Percentiles rank a stretch among this genome's conserved stretches.
Conservation (phyloP, 1,140 invertebrate species). For the Drosophila ercepeae region DNA sequence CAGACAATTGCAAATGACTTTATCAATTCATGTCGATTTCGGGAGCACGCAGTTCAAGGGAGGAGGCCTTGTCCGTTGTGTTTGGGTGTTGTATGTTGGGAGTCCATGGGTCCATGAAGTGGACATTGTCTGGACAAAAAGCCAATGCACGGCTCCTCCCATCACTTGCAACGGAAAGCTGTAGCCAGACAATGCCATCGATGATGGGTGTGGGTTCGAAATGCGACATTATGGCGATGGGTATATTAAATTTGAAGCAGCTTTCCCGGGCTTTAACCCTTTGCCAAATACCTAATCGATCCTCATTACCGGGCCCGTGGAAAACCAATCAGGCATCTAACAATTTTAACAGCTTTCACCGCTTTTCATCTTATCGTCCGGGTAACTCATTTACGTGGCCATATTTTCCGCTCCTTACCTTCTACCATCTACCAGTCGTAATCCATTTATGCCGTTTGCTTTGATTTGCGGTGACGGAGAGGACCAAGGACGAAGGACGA, state of each 20-base stretch:
- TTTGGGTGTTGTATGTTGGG: no score
- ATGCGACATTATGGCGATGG: constrained; percentile 1
- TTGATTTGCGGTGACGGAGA: constrained; percentile 52
- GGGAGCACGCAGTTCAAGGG: constrained; percentile 54
- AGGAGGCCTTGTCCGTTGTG: constrained; percentile 6
- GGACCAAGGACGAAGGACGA: background rate
- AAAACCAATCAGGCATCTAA: constrained; percentile 47
- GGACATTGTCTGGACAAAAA: constrained; percentile 71
- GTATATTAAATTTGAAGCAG: background rate
- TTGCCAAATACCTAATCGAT: background rate
- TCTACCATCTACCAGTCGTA: constrained; percentile 31
- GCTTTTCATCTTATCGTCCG: constrained; percentile 4
- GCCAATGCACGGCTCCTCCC: constrained; percentile 57
- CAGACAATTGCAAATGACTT: constrained; percentile 82
- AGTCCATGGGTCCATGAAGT: constrained; percentile 52
- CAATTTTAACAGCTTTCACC: constrained; percentile 29
- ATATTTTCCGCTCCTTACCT: constrained; percentile 56
- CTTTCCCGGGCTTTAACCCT: background rate
- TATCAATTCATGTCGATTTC: constrained; percentile 81
- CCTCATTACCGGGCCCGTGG: background rate
- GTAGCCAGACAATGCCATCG: constrained; percentile 59
- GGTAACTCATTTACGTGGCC: constrained; percentile 69
- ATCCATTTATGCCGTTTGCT: constrained; percentile 77
- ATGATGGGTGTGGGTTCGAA: constrained; percentile 35
- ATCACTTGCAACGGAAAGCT: constrained; percentile 63